A percentile compares a stretch with the other conserved stretches of the same genome.
phyloP scores from a whole-genome alignment of 2,113 vertebrate genomes.

The Zapornia atra region DNA sequence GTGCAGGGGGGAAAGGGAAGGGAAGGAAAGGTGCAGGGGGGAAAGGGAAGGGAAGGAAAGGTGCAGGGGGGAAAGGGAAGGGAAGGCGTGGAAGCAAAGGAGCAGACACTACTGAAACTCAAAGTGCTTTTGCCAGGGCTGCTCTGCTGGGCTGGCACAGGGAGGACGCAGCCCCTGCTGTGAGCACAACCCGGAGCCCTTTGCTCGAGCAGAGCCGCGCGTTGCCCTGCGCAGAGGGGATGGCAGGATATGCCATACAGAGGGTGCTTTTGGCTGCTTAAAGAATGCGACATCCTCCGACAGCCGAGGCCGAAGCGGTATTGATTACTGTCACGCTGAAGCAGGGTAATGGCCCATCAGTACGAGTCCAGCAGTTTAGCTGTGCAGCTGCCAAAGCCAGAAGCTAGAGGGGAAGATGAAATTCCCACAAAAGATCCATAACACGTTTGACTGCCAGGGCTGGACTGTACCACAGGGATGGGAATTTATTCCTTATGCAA shows the following conservation, averaged over 20 bases:
- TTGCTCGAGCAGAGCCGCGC: background rate
- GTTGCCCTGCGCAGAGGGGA: background rate
- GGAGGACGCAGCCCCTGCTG: background rate
- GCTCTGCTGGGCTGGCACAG: background rate
- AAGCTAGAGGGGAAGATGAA: background rate
- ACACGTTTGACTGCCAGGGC: background rate
- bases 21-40: no score
- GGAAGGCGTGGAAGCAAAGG: background rate
- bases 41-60: no score
- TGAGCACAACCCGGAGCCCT: background rate
- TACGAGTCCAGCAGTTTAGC: background rate
- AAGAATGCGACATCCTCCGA: background rate
- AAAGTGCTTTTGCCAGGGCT: background rate
- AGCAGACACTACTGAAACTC: background rate
- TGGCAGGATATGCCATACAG: fast-evolving
- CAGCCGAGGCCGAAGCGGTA: background rate
- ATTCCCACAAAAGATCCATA: background rate
- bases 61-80: no score
- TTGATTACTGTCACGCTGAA: background rate
- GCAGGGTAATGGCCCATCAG: background rate
- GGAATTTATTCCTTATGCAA: background rate
- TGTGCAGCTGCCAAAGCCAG: background rate
- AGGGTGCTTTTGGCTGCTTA: background rate
- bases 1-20: no score
- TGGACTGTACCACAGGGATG: background rate